Evolutionary conservation across 2,113 vertebrate species (phyloP).

Genomic region (Garra rufa): DNA sequence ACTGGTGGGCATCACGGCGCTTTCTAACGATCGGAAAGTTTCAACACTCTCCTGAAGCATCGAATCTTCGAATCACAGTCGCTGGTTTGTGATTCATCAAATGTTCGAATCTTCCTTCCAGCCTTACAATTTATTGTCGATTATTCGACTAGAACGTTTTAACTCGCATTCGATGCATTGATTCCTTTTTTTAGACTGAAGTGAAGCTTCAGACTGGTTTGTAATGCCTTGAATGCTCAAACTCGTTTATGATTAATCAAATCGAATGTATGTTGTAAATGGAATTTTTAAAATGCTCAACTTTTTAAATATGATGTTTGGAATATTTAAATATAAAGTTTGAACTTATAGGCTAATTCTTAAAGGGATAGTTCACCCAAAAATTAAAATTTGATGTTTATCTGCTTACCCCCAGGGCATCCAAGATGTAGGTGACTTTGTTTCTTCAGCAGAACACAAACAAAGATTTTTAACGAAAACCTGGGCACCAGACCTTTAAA

Average conservation of each 20-base stretch:
- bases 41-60: neutral
- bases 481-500: too few relatives aligned
- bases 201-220: neutral
- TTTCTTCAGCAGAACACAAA: too few relatives aligned
- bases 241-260: neutral
- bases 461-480: too few relatives aligned
- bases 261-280: neutral
- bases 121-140: neutral
- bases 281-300: neutral
- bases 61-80: neutral
- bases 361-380: too few relatives aligned
- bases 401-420: too few relatives aligned
- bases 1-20: neutral
- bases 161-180: neutral
- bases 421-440: too few relatives aligned
- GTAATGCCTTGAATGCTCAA: neutral
- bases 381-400: too few relatives aligned
- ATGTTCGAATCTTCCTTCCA: neutral
- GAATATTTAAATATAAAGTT: too few relatives aligned
- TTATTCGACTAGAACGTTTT: neutral
- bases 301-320: neutral
- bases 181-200: neutral
- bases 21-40: conserved; percentile 16
- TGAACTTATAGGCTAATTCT: too few relatives aligned
- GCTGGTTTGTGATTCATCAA: neutral